These are phyloP conservation scores for Thamnophis sirtalis DNA, from an alignment of 2,113 vertebrate species.

Conservation along the genomic window DNA sequence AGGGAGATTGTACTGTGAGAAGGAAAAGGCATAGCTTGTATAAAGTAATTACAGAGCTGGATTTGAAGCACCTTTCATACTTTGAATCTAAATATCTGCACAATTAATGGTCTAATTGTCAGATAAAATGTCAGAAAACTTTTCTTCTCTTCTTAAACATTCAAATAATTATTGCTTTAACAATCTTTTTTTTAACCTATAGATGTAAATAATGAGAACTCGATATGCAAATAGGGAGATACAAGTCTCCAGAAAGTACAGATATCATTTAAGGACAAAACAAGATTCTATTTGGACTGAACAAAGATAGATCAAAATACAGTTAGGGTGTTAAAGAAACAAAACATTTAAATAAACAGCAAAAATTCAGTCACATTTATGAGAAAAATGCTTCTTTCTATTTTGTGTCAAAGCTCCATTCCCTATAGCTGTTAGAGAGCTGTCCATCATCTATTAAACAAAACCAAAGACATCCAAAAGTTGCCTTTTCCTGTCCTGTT, in stretches of 20 bases:
- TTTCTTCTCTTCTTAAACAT: neutral
- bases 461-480: neutral
- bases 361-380: neutral
- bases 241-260: neutral
- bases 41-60: neutral
- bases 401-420: neutral
- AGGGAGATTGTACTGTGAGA: neutral
- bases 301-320: neutral
- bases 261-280: neutral
- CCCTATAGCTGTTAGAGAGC: neutral
- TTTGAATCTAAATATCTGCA: neutral
- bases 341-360: neutral
- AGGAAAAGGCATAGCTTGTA: neutral
- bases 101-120: neutral
- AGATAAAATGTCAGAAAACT: neutral
- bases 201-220: neutral
- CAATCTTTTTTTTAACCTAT: neutral
- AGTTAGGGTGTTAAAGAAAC: neutral
- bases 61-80: neutral
- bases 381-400: neutral
- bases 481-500: no score
- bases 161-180: neutral
- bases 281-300: neutral
- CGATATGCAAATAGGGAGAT: neutral
- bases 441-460: neutral